Conservation (phyloP, 2,888 invertebrate genomes). For the Caenorhabditis becei region DNA sequence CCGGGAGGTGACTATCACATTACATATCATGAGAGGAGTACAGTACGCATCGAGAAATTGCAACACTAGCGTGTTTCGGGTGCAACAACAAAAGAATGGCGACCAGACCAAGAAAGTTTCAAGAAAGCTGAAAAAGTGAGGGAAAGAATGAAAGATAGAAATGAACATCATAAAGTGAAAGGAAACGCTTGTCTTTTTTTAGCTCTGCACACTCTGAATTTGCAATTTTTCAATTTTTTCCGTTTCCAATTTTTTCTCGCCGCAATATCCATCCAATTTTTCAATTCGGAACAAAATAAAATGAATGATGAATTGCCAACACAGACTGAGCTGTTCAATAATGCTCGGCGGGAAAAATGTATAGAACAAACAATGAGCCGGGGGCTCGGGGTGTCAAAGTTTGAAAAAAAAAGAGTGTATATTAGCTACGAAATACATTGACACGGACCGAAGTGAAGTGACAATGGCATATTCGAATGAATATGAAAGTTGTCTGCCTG, state of each 20-base stretch:
- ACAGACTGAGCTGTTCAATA: slow-evolving; percentile 31
- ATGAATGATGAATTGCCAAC: slow-evolving; percentile 8
- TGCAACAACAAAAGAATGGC: background rate
- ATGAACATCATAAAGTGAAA: too few species aligned
- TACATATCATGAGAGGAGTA: slow-evolving; percentile 45
- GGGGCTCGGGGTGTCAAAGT: slow-evolving; percentile 11
- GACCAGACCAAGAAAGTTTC: background rate
- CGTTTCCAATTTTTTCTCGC: background rate
- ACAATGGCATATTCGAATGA: background rate
- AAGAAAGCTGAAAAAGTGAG: background rate
- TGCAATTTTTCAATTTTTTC: background rate
- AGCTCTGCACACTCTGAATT: background rate
- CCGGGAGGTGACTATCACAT: slow-evolving; percentile 46
- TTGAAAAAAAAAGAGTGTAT: slow-evolving; percentile 11
- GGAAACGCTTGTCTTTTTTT: background rate
- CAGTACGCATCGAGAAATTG: background rate
- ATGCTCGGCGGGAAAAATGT: slow-evolving; percentile 26
- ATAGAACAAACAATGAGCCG: slow-evolving; percentile 40
- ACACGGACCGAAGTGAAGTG: background rate
- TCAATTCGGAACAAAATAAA: slow-evolving; percentile 5
- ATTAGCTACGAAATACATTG: background rate
- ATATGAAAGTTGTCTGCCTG: slow-evolving; percentile 1
- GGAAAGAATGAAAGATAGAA: background rate
- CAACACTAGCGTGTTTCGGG: background rate
- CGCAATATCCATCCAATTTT: background rate